These are phyloP conservation scores for Dendrocincla fuliginosa DNA, from an alignment of 2,797 vertebrate genomes.

Conservation along the genomic window DNA sequence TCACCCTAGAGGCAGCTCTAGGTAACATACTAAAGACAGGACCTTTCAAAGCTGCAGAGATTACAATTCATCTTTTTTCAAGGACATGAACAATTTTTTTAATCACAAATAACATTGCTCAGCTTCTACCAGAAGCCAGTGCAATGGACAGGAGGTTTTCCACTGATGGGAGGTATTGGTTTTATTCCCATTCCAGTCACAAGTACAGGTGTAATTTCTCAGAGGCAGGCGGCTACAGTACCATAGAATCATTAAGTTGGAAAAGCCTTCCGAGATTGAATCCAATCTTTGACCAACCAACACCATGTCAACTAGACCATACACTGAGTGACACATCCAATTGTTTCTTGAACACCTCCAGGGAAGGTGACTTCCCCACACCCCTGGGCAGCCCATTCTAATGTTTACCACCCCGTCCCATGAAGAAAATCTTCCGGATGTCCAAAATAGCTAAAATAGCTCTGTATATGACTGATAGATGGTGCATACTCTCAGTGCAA, in stretches of 20 bases:
- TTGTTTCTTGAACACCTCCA: not conserved
- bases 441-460: not conserved
- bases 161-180: not conserved
- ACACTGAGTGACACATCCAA: not conserved
- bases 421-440: not conserved
- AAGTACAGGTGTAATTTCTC: not conserved
- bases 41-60: not conserved
- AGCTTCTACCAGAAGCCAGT: not conserved
- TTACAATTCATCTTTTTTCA: not conserved
- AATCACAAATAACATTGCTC: not conserved
- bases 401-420: fast-evolving
- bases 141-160: not conserved
- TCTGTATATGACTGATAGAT: not conserved
- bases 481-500: not conserved
- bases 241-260: not conserved
- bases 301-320: not conserved
- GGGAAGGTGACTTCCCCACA: not conserved
- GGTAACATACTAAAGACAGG: not conserved
- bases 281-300: not conserved
- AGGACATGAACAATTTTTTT: not conserved
- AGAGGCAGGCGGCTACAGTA: not conserved
- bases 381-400: not conserved
- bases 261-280: not conserved
- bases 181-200: not conserved
- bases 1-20: not conserved